These are phyloP conservation scores for Carlito syrichta DNA, from an alignment of 2,113 vertebrate species.

Conservation along the genomic window DNA sequence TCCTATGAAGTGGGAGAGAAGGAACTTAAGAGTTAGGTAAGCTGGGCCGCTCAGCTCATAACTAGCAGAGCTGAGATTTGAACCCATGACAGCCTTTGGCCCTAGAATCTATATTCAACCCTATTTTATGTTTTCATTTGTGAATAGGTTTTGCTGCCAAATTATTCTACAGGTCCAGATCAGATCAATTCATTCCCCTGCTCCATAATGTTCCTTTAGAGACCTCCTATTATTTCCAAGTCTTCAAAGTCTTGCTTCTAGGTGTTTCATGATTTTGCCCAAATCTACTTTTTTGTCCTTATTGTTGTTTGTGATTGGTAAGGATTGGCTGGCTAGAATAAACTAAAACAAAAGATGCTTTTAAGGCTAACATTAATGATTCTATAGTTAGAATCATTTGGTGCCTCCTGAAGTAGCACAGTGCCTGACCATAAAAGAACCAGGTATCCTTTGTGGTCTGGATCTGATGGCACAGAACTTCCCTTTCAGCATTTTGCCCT, in stretches of 20 bases:
- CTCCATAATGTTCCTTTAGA: neutral
- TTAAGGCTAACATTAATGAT: neutral
- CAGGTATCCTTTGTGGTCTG: neutral
- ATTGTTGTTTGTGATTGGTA: neutral
- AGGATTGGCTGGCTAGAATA: neutral
- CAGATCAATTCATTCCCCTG: neutral
- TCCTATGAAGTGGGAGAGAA: neutral
- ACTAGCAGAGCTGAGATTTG: neutral
- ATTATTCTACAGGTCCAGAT: neutral
- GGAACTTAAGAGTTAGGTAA: neutral
- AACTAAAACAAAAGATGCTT: neutral
- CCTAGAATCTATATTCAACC: neutral
- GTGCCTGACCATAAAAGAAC: neutral
- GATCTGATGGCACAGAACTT: neutral
- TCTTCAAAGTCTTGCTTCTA: neutral
- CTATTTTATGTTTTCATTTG: neutral
- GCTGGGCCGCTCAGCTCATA: neutral
- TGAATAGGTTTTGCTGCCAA: neutral
- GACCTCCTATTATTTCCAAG: neutral
- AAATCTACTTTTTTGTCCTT: neutral
- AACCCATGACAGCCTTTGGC: neutral
- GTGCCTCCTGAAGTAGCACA: neutral
- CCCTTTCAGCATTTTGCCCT: neutral
- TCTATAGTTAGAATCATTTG: neutral
- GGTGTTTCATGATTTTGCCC: neutral